Conservation (phyloP, 1,140 invertebrate genomes). For the Aphelinus atriplicis region DNA sequence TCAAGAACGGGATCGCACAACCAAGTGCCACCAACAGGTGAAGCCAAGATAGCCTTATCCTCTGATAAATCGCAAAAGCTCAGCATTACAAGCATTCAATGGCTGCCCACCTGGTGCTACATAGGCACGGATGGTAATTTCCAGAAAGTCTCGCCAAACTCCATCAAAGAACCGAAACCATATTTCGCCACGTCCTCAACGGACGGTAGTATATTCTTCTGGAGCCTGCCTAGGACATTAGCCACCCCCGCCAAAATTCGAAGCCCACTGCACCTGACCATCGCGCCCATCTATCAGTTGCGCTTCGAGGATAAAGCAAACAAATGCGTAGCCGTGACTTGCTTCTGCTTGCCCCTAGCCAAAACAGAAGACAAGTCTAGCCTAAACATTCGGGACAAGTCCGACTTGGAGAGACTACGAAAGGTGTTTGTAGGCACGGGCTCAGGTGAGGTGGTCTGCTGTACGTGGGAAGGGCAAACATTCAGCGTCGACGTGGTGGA, state of each 20-base stretch:
- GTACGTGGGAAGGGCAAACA: slow-evolving; percentile 70
- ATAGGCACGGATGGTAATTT: slow-evolving; percentile 69
- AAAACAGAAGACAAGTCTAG: slow-evolving; percentile 25
- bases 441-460: slow-evolving; percentile 64
- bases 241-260: background rate
- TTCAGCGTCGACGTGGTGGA: slow-evolving; percentile 66
- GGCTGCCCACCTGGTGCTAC: slow-evolving; percentile 71
- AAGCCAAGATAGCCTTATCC: slow-evolving; percentile 13
- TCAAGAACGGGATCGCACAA: no score
- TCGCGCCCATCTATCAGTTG: slow-evolving; percentile 21
- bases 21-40: background rate
- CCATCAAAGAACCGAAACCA: slow-evolving; percentile 30
- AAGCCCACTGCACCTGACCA: slow-evolving; percentile 20
- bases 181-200: slow-evolving; percentile 72
- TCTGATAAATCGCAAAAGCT: slow-evolving; percentile 24
- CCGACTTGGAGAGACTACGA: slow-evolving; percentile 22
- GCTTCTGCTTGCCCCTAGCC: slow-evolving; percentile 36
- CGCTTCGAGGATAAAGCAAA: background rate
- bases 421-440: slow-evolving; percentile 50
- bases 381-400: slow-evolving; percentile 2
- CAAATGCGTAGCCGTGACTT: background rate
- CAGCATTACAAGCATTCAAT: slow-evolving; percentile 53
- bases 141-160: slow-evolving; percentile 30
- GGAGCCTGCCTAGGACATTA: slow-evolving; percentile 67
- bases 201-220: slow-evolving; percentile 74